Base-by-base conservation (phyloP, 1,140 invertebrate species). In the Hestina assimilis region DNA sequence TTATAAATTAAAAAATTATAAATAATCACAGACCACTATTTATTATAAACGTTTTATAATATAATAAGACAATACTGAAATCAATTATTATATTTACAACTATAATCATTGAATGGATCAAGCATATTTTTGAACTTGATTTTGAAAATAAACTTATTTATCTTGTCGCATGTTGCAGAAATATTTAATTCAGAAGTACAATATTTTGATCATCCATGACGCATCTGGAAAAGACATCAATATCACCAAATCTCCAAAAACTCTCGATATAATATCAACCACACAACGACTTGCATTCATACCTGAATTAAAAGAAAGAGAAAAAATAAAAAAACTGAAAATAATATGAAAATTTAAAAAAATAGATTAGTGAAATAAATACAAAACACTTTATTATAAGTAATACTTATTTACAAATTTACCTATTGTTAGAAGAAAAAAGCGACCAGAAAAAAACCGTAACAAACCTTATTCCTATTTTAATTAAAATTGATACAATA, bases 231-330 rank as follows among this genome's bases (percentile, higher is more conserved):
- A 73, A 63, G 79, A 84, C 80, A 82, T 77, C 73, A 80, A 83
- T 80, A 80, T 65, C 65, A 73, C 56, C 68, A 47, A 59, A 66
- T 66, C 58, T 65, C 66, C 65, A 64, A 69, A 33, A 61, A 56
- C 61, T 66, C 63, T 42, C 68, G 55, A 43, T 59, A 12, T 56
- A 20, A 50, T 50, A 69, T 83, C 80, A 86, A 80, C 79, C 83
- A 84, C 83, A 86, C 65, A 86, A 80, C 38, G 83, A 78, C 60
- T 72, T 83, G 76, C 83, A 86, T 65, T 86, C 83, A 84, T 86
- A 86, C 83, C 83, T 84, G 81, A 68, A 78, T 66, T 61, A 43
- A 53, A 66, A 69, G 66, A 64, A 61, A 63, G 76, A 71, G 65
- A 54, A 72, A 73, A 60, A 59, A 69, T 70, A 59, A 57, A 60